Evolutionary conservation across 2,888 invertebrate species (phyloP).

Genomic region (Drosophila lacicola): DNA sequence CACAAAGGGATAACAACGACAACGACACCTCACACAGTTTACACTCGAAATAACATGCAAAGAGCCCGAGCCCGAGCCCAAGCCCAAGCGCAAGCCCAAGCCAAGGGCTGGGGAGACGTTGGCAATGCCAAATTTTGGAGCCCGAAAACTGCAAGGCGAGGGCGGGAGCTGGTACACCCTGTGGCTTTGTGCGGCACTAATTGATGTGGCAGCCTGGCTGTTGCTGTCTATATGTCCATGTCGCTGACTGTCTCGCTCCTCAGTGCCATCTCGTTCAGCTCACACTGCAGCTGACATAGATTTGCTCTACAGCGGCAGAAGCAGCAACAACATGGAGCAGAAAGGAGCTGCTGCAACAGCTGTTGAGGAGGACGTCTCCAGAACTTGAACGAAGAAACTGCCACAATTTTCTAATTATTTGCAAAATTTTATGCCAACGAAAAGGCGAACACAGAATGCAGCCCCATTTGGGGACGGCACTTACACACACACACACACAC

Average conservation of each 20-base stretch:
- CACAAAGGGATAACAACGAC: conserved; percentile 49
- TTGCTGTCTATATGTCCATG: conserved; percentile 35
- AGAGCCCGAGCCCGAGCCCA: conserved; percentile 29
- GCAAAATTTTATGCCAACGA: conserved; percentile 80
- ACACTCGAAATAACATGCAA: conserved; percentile 74
- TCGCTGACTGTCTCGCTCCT: conserved; percentile 32
- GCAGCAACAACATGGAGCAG: conserved; percentile 23
- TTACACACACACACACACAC: conserved; percentile 12
- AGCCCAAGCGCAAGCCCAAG: conserved; percentile 13
- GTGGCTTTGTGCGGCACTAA: conserved; percentile 76
- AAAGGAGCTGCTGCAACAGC: conserved; percentile 46
- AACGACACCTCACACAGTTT: conserved; percentile 71
- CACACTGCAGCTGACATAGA: conserved; percentile 54
- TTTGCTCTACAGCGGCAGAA: conserved; percentile 43
- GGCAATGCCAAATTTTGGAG: conserved; percentile 35
- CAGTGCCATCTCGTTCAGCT: conserved; percentile 10
- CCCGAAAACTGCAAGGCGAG: conserved; percentile 28
- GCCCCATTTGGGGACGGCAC: conserved; percentile 22
- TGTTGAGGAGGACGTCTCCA: conserved; percentile 37
- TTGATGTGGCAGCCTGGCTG: conserved; percentile 69
- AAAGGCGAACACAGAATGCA: conserved; percentile 56
- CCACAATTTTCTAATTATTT: conserved; percentile 80
- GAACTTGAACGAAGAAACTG: conserved; percentile 58
- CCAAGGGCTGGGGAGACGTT: conserved; percentile 11
- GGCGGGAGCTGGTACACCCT: conserved; percentile 33